A percentile compares a stretch with the other conserved stretches of the same genome.
phyloP scores from a whole-genome alignment of 2,888 invertebrate genomes.

The Cantharis lateralis region DNA sequence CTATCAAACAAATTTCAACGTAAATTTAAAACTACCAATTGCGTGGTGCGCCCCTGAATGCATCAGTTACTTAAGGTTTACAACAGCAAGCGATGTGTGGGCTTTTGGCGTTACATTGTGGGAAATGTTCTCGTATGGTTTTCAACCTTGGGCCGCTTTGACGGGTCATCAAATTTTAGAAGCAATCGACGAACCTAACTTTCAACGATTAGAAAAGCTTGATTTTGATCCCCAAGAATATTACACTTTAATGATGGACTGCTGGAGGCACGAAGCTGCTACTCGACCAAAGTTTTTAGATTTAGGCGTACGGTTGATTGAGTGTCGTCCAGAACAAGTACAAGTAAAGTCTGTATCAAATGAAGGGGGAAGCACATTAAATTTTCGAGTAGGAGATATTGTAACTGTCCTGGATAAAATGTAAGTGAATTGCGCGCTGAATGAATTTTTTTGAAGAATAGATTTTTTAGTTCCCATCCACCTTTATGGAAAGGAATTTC shows the following conservation, averaged over 20 bases:
- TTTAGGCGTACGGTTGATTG: constrained; percentile 75
- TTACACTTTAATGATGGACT: constrained; percentile 89
- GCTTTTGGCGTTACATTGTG: constrained; percentile 96
- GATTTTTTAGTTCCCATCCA: constrained; percentile 58
- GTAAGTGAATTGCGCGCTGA: constrained; percentile 49
- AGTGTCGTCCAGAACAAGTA: constrained; percentile 90
- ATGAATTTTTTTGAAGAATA: neutral
- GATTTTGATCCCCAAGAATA: constrained; percentile 94
- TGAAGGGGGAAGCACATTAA: constrained; percentile 69
- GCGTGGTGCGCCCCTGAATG: constrained; percentile 99
- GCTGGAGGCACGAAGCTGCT: constrained; percentile 93
- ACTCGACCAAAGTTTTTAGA: constrained; percentile 90
- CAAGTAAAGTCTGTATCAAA: constrained; percentile 69
- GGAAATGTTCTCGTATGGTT: constrained; percentile 99
- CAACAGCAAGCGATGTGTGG: constrained; percentile 97
- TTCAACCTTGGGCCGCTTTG: constrained; percentile 96
- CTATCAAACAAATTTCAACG: constrained; percentile 97
- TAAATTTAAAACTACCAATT: constrained; percentile 94
- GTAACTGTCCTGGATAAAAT: constrained; percentile 90
- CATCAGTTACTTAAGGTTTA: constrained; percentile 93
- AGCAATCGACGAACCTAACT: constrained; percentile 92
- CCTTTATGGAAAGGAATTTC: constrained; percentile 90
- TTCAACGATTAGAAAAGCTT: constrained; percentile 88
- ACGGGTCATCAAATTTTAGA: constrained; percentile 90
- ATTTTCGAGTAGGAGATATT: constrained; percentile 85